Evolutionary conservation across 2,113 vertebrate genomes (phyloP).

Genomic region (Perca flavescens): DNA sequence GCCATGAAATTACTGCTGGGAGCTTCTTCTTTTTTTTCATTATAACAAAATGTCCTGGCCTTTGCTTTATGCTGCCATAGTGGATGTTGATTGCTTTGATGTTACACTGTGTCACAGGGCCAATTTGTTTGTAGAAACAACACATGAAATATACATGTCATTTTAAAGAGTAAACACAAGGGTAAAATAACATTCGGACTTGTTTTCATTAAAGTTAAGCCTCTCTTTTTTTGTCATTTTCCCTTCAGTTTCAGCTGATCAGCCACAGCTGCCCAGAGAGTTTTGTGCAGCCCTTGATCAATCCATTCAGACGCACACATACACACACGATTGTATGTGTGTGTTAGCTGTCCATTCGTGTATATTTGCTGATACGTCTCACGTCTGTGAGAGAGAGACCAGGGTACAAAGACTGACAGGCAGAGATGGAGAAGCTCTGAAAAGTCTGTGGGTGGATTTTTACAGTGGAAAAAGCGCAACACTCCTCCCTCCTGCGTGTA

Average conservation of each 20-base stretch:
- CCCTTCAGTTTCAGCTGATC: constrained; percentile 33
- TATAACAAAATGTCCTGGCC: constrained; percentile 71
- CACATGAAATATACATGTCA: constrained; percentile 49
- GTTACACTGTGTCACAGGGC: constrained; percentile 55
- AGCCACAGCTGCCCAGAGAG: constrained; percentile 31
- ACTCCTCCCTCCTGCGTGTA: constrained; percentile 67
- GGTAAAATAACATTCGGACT: constrained; percentile 24
- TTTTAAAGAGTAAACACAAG: constrained; percentile 35
- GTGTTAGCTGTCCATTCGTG: constrained; percentile 15
- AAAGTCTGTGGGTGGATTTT: constrained; percentile 76
- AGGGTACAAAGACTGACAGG: constrained; percentile 50
- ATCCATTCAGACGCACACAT: background rate
- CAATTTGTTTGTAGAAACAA: constrained; percentile 69
- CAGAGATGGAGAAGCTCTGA: constrained; percentile 58
- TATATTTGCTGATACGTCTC: constrained; percentile 29
- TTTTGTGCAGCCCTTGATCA: constrained; percentile 26
- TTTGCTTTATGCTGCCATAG: constrained; percentile 66
- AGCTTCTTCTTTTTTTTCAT: constrained; percentile 70
- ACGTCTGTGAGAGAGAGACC: constrained; percentile 21
- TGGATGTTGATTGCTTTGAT: constrained; percentile 71
- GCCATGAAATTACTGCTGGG: constrained; percentile 84
- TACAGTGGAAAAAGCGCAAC: constrained; percentile 39
- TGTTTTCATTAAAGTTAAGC: constrained; percentile 1
- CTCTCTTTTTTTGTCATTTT: background rate
- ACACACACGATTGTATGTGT: constrained; percentile 6